Conservation (phyloP, 2,797 vertebrate genomes). For the Malurus leucopterus region DNA sequence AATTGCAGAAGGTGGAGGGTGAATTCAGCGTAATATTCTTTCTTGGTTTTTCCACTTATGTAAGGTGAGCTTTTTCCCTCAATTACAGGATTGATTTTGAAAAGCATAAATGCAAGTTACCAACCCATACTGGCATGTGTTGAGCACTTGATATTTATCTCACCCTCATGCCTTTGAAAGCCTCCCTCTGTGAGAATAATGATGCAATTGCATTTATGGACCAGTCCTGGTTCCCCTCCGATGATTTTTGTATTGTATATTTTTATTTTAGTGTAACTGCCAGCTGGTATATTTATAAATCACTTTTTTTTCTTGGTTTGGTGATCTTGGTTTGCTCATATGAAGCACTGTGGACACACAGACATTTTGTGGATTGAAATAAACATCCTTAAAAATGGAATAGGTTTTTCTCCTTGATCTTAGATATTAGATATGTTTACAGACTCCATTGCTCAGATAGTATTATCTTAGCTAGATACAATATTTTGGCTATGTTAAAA, state of each 20-base stretch:
- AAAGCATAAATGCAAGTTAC: background rate
- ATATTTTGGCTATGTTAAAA: background rate
- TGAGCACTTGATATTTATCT: background rate
- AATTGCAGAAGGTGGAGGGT: background rate
- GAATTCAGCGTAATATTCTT: background rate
- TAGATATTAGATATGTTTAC: background rate
- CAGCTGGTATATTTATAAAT: background rate
- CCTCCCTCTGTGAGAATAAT: background rate
- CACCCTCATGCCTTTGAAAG: background rate
- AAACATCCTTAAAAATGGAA: background rate
- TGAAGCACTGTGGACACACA: background rate
- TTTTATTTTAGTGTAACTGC: background rate
- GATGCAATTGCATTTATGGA: background rate
- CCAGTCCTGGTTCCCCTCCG: background rate
- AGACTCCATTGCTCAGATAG: background rate
- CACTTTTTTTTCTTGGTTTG: background rate
- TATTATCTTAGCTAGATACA: slow-evolving; percentile 27
- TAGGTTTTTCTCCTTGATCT: background rate
- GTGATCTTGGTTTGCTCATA: background rate
- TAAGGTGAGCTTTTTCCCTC: background rate
- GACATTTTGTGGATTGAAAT: background rate
- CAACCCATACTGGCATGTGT: background rate
- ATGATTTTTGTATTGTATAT: background rate
- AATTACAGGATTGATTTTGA: background rate
- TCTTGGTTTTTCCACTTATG: background rate